Evolutionary conservation across 2,888 invertebrate species (phyloP).

Genomic region (Eristalis intricaria): DNA sequence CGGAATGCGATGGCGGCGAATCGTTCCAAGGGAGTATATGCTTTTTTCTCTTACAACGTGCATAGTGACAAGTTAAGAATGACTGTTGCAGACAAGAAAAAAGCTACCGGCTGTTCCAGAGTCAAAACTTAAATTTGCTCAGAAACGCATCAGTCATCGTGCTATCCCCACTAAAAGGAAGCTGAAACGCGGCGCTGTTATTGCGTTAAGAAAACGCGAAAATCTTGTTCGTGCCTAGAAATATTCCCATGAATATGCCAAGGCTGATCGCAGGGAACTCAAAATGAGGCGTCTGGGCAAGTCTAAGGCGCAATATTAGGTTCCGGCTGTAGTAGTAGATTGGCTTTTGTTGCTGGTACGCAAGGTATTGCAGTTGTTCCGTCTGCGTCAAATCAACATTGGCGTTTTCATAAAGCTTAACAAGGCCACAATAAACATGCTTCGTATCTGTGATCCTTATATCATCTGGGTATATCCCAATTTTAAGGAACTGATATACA

Average conservation of each 20-base stretch:
- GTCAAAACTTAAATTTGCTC: slow-evolving; percentile 96
- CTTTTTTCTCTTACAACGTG: slow-evolving; percentile 81
- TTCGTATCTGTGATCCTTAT: slow-evolving; percentile 99
- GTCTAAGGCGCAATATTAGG: slow-evolving; percentile 96
- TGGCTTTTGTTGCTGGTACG: slow-evolving; percentile 98
- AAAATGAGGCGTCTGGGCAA: slow-evolving; percentile 93
- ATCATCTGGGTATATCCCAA: slow-evolving; percentile 98
- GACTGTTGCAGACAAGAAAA: slow-evolving; percentile 83
- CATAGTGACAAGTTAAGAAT: slow-evolving; percentile 81
- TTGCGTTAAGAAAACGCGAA: slow-evolving; percentile 90
- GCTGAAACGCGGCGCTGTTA: slow-evolving; percentile 87
- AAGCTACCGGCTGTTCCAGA: slow-evolving; percentile 98
- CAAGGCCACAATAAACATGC: slow-evolving; percentile 99
- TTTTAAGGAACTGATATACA: slow-evolving; percentile 97
- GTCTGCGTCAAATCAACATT: slow-evolving; percentile 99
- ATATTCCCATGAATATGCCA: slow-evolving; percentile 97
- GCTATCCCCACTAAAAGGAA: slow-evolving; percentile 86
- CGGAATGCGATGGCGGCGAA: too few species aligned
- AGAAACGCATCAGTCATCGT: slow-evolving; percentile 90
- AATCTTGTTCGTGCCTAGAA: slow-evolving; percentile 97
- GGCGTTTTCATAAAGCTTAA: slow-evolving; percentile 98
- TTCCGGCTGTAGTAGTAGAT: slow-evolving; percentile 95
- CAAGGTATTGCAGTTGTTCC: slow-evolving; percentile 97
- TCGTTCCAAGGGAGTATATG: too few species aligned
- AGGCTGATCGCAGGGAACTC: slow-evolving; percentile 94